These are phyloP conservation scores for Cranoglanis bouderius DNA, from an alignment of 2,113 vertebrate genomes.

Conservation along the genomic window DNA sequence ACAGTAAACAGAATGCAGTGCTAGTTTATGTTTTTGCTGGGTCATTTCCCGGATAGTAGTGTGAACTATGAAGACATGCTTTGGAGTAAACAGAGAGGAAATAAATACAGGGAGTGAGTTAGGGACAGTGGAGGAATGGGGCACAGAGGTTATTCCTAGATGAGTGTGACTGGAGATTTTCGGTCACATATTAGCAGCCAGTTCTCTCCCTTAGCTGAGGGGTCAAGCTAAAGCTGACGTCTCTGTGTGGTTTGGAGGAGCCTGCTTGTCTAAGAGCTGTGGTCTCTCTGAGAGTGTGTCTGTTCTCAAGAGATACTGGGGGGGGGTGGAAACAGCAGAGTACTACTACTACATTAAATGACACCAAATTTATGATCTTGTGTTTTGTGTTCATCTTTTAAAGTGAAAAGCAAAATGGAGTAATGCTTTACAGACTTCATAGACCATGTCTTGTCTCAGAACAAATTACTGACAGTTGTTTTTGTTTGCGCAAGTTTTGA, in stretches of 20 bases:
- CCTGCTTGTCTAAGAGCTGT: conserved; percentile 30
- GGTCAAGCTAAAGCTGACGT: conserved; percentile 21
- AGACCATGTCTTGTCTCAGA: neutral
- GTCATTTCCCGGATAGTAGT: conserved; percentile 57
- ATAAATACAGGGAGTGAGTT: conserved; percentile 45
- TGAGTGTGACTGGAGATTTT: conserved; percentile 28
- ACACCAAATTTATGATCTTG: conserved; percentile 7
- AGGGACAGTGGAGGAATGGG: neutral
- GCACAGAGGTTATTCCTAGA: neutral
- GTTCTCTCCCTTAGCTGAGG: neutral
- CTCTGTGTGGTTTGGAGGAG: conserved; percentile 21
- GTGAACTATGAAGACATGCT: conserved; percentile 47
- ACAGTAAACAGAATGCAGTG: conserved; percentile 67
- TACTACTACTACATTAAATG: neutral
- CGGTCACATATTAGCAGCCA: conserved; percentile 8
- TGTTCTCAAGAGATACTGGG: conserved; percentile 29
- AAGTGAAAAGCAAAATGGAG: neutral
- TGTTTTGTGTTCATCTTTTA: neutral
- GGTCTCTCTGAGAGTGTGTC: conserved; percentile 23
- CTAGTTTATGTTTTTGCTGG: conserved; percentile 66
- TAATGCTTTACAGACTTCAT: neutral
- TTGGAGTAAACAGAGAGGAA: conserved; percentile 48
- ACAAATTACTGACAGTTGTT: conserved; percentile 9
- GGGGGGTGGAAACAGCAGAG: too few relatives aligned
- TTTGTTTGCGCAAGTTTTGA: neutral